phyloP scores from a whole-genome alignment of 2,113 vertebrate species.

The Marcusenius ussheri region DNA sequence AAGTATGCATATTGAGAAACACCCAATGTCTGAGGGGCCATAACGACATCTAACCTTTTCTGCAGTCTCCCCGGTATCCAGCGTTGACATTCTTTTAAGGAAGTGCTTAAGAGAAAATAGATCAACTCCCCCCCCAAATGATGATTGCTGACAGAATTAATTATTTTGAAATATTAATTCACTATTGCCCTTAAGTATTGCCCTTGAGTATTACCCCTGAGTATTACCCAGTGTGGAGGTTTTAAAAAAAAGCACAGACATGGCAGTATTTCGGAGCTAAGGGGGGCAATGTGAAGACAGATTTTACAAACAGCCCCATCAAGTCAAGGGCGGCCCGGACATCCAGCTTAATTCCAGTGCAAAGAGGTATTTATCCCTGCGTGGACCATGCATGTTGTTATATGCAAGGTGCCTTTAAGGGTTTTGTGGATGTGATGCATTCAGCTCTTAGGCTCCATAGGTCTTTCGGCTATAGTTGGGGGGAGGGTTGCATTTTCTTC shows the following conservation, averaged over 20 bases:
- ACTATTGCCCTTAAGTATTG: constrained; percentile 25
- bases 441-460: constrained; percentile 38
- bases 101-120: neutral
- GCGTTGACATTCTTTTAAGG: neutral
- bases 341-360: constrained; percentile 43
- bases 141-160: neutral
- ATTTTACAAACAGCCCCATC: neutral
- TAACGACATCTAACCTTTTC: neutral
- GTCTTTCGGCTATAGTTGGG: neutral
- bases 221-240: neutral
- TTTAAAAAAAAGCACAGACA: neutral
- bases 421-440: constrained; percentile 50
- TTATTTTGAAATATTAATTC: neutral
- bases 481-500: constrained; percentile 22
- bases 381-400: constrained; percentile 42
- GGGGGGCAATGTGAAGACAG: neutral
- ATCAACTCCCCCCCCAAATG: neutral
- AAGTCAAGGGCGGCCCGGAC: neutral
- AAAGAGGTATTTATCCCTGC: constrained; percentile 57
- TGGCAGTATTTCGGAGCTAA: neutral
- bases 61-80: neutral
- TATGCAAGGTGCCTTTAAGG: constrained; percentile 41
- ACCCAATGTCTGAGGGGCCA: neutral
- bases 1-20: neutral
- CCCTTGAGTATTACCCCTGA: too few relatives aligned